phyloP scores from a whole-genome alignment of 2,797 vertebrate genomes.

The Cuculus canorus region DNA sequence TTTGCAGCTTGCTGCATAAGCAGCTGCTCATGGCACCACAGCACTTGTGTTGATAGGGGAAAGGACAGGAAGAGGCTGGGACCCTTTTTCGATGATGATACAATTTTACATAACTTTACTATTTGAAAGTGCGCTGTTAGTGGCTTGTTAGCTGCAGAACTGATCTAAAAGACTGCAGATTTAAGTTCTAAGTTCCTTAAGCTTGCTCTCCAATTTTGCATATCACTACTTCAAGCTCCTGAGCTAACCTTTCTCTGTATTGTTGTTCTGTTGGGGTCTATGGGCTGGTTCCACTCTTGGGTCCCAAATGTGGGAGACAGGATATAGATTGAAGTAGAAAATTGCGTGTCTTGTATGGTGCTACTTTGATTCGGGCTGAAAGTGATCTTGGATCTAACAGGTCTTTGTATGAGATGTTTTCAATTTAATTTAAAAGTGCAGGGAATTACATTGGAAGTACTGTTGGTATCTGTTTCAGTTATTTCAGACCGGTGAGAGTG shows the following conservation, averaged over 20 bases:
- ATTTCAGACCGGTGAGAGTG: background rate
- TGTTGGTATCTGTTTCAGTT: background rate
- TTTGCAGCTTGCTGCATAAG: background rate
- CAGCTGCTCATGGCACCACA: background rate
- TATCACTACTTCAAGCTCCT: background rate
- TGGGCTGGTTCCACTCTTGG: background rate
- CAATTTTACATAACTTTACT: background rate
- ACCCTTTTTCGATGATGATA: background rate
- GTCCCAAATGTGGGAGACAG: background rate
- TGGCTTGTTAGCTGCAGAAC: background rate
- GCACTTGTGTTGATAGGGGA: background rate
- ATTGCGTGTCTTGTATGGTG: background rate
- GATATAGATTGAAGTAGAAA: background rate
- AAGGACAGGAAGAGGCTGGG: background rate
- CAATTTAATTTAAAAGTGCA: background rate
- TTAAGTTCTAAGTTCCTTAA: background rate
- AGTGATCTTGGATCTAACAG: background rate
- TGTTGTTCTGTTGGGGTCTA: background rate
- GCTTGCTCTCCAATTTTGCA: background rate
- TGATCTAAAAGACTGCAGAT: background rate
- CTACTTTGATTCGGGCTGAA: background rate
- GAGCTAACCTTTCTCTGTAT: background rate
- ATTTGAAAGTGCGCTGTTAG: background rate
- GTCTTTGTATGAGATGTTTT: background rate
- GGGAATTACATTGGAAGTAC: background rate